Base-by-base conservation (phyloP, 2,113 vertebrate species). In the Coturnix japonica region DNA sequence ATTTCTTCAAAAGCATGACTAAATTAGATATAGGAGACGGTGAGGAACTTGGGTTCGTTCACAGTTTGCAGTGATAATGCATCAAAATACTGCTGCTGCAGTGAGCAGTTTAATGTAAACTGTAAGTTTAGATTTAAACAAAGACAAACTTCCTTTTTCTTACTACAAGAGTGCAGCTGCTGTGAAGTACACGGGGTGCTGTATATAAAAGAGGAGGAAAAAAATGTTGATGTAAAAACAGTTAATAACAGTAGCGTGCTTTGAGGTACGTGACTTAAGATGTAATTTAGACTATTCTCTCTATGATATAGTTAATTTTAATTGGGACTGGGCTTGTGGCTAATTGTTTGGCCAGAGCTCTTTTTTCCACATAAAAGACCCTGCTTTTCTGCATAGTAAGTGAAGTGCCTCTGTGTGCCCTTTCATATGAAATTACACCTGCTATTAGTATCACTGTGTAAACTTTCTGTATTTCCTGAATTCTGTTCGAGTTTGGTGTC, bases 71-170 rank as follows among this genome's bases (percentile, higher is more conserved):
- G 72, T 91, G 69, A 56, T 1, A 5, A 47, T 6, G 3, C 33
- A 72, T 81, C 89, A 39, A 87, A 91, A 81, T 81, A 57, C 53
- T 43, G 61, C 25, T 69, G 64, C 91, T 73, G 63, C 16, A 4
- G 12, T 4, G 54, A 91, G 74, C 30, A 13, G 69, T 66, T 91
- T 60, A 53, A 35, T 76, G 54, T 94, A 78, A 93, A 93, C 77
- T 44, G 17, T 72, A 65, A 71, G 67, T 75, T 94, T 74, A 85
- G 72, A 28, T 89, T 89, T 87, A 90, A 93, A 78, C 72, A 86
- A 89, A 89, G 93, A 90, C 70, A 94, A 91, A 86, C 86, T 91
- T 95, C 74, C 75, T 87, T 80, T 91, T 90, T 73, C 63, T 61
- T 77, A 23, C 79, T 92, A 28, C 67, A 67, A n/a, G 85, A 93